These are phyloP conservation scores for Gymnorhina tibicen DNA, from an alignment of 2,113 vertebrate genomes.

Conservation along the genomic window DNA sequence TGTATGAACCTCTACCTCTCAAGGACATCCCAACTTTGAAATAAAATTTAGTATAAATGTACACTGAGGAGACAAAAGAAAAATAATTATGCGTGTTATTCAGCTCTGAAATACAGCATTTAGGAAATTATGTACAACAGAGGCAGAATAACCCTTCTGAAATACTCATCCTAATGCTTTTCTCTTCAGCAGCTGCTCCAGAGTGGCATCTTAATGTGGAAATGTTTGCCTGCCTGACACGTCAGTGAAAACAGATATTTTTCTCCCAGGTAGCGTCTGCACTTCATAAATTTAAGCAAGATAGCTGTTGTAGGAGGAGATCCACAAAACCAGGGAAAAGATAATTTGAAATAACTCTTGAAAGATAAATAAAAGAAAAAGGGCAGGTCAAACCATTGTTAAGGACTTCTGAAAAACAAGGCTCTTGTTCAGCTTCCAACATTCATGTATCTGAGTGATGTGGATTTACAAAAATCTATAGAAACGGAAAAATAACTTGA, in stretches of 20 bases:
- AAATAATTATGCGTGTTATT: neutral
- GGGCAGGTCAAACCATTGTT: neutral
- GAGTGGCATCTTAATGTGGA: neutral
- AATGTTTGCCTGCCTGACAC: neutral
- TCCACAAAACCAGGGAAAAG: neutral
- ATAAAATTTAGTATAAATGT: neutral
- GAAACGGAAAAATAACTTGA: neutral
- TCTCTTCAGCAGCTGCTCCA: neutral
- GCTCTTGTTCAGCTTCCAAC: neutral
- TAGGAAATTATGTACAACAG: neutral
- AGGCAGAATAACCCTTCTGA: neutral
- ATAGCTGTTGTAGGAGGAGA: neutral
- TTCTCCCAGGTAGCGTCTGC: neutral
- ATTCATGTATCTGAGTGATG: neutral
- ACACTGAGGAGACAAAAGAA: neutral
- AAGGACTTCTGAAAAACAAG: neutral
- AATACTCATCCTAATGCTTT: neutral
- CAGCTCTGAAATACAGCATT: neutral
- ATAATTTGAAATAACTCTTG: neutral
- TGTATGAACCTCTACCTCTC: neutral
- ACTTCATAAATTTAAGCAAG: neutral
- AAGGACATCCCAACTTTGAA: neutral
- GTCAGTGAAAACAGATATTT: neutral
- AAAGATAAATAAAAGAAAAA: neutral
- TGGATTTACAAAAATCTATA: neutral